Evolutionary conservation across 2,797 vertebrate species (phyloP), one percentile per base, ranked within the genome.

Genomic region (Macroramphosus scolopax): DNA sequence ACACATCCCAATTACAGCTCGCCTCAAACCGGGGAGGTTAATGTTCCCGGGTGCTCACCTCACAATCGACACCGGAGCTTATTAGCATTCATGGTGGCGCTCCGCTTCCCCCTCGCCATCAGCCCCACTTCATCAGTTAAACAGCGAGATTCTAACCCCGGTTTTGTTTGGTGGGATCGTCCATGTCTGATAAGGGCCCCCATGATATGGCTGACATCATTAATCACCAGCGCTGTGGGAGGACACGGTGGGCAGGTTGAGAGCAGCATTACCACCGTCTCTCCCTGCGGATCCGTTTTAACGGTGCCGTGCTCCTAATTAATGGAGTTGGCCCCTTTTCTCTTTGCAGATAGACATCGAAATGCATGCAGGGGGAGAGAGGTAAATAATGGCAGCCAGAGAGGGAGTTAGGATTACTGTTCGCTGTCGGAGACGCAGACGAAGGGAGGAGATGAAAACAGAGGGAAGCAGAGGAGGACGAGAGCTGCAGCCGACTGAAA

Each of bases 191-290:
- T 85, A 88, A 87, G 66, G 33, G 50, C 61, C 73, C 62, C 58
- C 68, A 42, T 72, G 82, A 86, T 78, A 83, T 49, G 69, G 76
- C 69, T 48, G 51, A 71, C 70, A 77, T 84, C 83, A 87, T 89
- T 88, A 89, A 87, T 88, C 83, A 87, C 75, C 46, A 6, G 43
- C 78, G 25, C 72, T 51, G 65, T 77, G 77, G 80, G 81, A 81
- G 83, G 80, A 82, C 59, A 44, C 28, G 43, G 63, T 61, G 71
- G 72, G 70, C 68, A 71, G 58, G 72, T 72, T 63, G 66, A 65
- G 61, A 82, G 75, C 54, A 46, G 55, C 48, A 13, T 59, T 51
- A 50, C 49, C 38, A 14, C 43, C 48, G 29, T 44, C 58, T 68
- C 65, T 82, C 77, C 77, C 70, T 8, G 24, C 2, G 61, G 77